Evolutionary conservation across 2,888 invertebrate species (phyloP).

Genomic region (Macrophya alboannulata): DNA sequence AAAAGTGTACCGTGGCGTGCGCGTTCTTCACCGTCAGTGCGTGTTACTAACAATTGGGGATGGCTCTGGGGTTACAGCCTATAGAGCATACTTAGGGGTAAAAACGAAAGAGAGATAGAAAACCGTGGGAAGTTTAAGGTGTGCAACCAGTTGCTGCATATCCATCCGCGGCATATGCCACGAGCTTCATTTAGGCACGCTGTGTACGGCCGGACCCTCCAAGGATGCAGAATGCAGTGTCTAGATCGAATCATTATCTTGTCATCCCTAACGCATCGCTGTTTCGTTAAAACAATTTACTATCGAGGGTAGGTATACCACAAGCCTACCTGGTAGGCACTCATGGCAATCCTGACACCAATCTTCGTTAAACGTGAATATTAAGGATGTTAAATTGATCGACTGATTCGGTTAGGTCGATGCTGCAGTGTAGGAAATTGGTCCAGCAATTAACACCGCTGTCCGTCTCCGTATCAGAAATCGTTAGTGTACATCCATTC

Average conservation of each 20-base stretch:
- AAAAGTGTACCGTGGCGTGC: slow-evolving; percentile 5
- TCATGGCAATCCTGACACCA: background rate
- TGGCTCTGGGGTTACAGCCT: slow-evolving; percentile 17
- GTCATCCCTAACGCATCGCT: slow-evolving; percentile 68
- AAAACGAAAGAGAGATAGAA: slow-evolving; percentile 45
- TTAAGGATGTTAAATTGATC: slow-evolving; percentile 4
- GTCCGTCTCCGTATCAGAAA: background rate
- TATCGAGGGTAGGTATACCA: slow-evolving; percentile 4
- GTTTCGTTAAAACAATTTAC: slow-evolving; percentile 49
- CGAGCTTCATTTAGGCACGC: slow-evolving; percentile 62
- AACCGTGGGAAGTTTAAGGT: slow-evolving; percentile 67
- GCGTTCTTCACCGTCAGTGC: background rate
- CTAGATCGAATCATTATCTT: slow-evolving; percentile 67
- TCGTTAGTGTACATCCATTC: too few relatives aligned
- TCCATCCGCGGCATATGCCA: slow-evolving; percentile 66
- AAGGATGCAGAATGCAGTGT: slow-evolving; percentile 59
- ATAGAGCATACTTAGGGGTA: background rate
- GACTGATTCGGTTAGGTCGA: background rate
- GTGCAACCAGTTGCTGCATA: slow-evolving; percentile 58
- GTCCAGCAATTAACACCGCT: background rate
- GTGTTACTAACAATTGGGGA: slow-evolving; percentile 34
- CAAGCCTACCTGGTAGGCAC: background rate
- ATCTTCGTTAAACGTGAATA: background rate
- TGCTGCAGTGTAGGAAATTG: background rate
- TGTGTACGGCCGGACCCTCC: slow-evolving; percentile 59